Evolutionary conservation across 2,888 invertebrate genomes (phyloP).

Genomic region (Oligia latruncula): DNA sequence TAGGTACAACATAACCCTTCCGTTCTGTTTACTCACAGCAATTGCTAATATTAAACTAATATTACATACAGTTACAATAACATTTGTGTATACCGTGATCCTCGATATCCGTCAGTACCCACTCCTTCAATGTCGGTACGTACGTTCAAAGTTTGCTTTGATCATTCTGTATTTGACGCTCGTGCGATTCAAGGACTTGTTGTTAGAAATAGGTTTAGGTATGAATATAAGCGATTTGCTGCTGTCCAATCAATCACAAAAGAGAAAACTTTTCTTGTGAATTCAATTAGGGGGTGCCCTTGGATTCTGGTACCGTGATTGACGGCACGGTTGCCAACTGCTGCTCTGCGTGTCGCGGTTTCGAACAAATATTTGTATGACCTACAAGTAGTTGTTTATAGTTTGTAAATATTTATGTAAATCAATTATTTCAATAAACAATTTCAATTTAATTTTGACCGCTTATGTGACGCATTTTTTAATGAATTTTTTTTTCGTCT

Average conservation of each 20-base stretch:
- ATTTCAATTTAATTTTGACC: no score
- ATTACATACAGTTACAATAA: slow-evolving; percentile 36
- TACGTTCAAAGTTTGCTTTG: slow-evolving; percentile 48
- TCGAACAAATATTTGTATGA: no score
- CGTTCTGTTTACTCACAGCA: not conserved
- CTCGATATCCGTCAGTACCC: slow-evolving; percentile 36
- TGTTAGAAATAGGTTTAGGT: slow-evolving; percentile 46
- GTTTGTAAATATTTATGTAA: no score
- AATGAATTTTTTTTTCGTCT: no score
- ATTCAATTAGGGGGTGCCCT: slow-evolving; percentile 25
- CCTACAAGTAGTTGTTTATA: no score
- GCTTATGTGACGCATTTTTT: no score
- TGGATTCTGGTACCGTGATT: not conserved
- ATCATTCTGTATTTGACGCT: slow-evolving; percentile 56
- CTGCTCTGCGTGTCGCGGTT: no score
- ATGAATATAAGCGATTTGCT: slow-evolving; percentile 34
- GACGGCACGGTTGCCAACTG: no score
- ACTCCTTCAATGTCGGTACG: slow-evolving; percentile 34
- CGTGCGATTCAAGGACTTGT: slow-evolving; percentile 43
- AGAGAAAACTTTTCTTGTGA: slow-evolving; percentile 2
- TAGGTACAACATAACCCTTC: not conserved
- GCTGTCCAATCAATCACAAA: slow-evolving; percentile 24
- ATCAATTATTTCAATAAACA: no score
- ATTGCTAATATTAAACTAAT: slow-evolving; percentile 26
- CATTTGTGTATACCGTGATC: slow-evolving; percentile 34